Percentiles rank a stretch among this genome's conserved stretches.
Conservation (phyloP, 1,140 invertebrate genomes). For the Bombus superbus region DNA sequence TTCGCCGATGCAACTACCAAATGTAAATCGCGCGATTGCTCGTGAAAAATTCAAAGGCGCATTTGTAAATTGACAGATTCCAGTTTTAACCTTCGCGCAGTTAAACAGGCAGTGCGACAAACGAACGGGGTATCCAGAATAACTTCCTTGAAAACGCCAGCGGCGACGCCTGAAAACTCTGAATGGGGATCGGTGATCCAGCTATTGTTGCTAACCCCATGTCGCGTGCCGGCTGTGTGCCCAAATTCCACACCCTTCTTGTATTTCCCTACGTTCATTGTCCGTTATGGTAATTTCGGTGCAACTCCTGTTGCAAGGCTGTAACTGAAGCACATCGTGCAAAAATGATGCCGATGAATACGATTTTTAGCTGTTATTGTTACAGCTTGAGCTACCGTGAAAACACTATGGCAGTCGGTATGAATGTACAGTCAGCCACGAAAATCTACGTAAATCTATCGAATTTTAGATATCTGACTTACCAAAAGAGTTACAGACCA, state of each 20-base stretch:
- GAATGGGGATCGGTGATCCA: constrained; percentile 29
- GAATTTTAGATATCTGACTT: too few relatives aligned
- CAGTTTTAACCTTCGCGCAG: not conserved
- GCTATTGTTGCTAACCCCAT: constrained; percentile 53
- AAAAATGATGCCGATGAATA: constrained; percentile 38
- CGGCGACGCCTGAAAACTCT: constrained; percentile 2
- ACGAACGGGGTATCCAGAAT: not conserved
- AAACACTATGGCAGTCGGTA: not conserved
- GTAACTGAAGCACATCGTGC: constrained; percentile 27
- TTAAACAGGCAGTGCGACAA: not conserved
- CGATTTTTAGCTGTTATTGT: constrained; percentile 40
- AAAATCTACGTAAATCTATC: too few relatives aligned
- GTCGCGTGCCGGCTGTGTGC: constrained; percentile 56
- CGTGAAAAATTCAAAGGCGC: not conserved
- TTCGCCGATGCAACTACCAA: not conserved
- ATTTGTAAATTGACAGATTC: constrained; percentile 7
- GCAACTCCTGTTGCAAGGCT: constrained; percentile 5
- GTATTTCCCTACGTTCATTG: constrained; percentile 10
- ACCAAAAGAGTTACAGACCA: too few relatives aligned
- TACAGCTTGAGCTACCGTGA: not conserved
- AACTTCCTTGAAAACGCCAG: constrained; percentile 31
- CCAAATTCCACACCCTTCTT: constrained; percentile 4
- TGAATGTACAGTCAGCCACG: not conserved
- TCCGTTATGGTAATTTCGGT: constrained; percentile 59
- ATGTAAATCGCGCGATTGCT: not conserved